A percentile compares a stretch with the other conserved stretches of the same genome.
These are phyloP conservation scores for Xiphophorus couchianus DNA, from an alignment of 2,113 vertebrate genomes.

Conservation along the genomic window DNA sequence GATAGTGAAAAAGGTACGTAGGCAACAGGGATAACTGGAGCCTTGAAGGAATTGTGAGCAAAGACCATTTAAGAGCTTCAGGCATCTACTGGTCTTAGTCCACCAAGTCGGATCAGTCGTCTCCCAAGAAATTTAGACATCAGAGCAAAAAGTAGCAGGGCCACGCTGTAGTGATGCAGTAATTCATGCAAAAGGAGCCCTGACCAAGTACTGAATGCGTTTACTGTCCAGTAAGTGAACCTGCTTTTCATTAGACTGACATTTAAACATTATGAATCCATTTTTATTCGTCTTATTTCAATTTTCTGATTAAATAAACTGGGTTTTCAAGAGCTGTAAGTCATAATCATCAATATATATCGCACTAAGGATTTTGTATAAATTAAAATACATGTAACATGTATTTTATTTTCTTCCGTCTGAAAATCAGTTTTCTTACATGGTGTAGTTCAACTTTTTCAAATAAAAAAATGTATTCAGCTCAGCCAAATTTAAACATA, in stretches of 20 bases:
- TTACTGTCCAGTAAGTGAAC: no score
- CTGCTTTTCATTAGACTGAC: not conserved
- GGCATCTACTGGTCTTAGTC: not conserved
- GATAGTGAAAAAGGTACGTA: not conserved
- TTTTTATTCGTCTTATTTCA: not conserved
- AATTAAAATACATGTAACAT: no score
- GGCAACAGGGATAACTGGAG: not conserved
- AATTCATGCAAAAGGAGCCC: not conserved
- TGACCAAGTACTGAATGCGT: not conserved
- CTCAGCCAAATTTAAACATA: no score
- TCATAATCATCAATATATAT: no score
- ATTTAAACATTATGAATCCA: not conserved
- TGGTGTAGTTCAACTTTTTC: no score
- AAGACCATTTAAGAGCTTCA: not conserved
- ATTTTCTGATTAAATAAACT: not conserved
- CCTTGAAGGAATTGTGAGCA: not conserved
- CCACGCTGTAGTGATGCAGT: not conserved
- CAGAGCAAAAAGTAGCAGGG: no score
- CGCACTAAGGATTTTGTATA: no score
- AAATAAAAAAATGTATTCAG: no score
- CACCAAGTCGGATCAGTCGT: not conserved
- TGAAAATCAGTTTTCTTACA: no score
- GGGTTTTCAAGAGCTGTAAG: not conserved
- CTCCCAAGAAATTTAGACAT: no score
- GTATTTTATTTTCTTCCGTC: no score